Evolutionary conservation across 2,797 vertebrate genomes (phyloP), one percentile per base, ranked within the genome.

Genomic region (Coregonus suidteri): DNA sequence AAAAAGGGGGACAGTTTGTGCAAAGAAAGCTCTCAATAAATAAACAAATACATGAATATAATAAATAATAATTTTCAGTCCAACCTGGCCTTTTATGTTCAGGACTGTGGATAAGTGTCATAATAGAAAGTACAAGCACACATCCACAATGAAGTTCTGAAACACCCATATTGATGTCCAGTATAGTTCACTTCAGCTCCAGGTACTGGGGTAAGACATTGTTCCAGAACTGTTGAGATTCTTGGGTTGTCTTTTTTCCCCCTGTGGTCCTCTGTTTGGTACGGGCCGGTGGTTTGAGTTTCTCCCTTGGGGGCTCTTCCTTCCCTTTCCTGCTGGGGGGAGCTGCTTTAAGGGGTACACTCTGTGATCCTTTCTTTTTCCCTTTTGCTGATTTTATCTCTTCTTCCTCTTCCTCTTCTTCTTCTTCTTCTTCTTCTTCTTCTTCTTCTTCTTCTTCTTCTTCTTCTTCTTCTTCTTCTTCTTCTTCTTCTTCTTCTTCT

Each of bases 151-250:
- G 11, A 51, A 0, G 6, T 34, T 34, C 31, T 34, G 31, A 34
- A 34, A 34, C 31, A 34, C 31, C 31, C 31, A 3, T 34, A 34
- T 3, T 34, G 31, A 31, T 3, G 4, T 77, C 41, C 41, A 47
- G 13, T 72, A 73, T 77, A 87, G 5, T 89, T 84, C 72, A 96
- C 88, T 95, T 94, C 83, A 97, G 91, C 89, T 97, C 97, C 87
- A 97, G 91, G 90, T 97, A 97, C 87, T 95, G 94, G 77, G 95
- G 96, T 80, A 96, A 80, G 0, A 97, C 93, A 41, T 95, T 82
- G 85, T 94, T 92, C 95, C 96, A 97, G 90, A 97, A 96, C 75
- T 92, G 91, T 83, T 94, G 88, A 69, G 93, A 88, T 79, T 88
- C 83, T 62, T 84, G 84, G 73, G 90, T 82, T 65, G 76, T 75